A percentile compares a stretch with the other conserved stretches of the same genome.
phyloP scores from a whole-genome alignment of 1,140 invertebrate genomes.

The Battus philenor region DNA sequence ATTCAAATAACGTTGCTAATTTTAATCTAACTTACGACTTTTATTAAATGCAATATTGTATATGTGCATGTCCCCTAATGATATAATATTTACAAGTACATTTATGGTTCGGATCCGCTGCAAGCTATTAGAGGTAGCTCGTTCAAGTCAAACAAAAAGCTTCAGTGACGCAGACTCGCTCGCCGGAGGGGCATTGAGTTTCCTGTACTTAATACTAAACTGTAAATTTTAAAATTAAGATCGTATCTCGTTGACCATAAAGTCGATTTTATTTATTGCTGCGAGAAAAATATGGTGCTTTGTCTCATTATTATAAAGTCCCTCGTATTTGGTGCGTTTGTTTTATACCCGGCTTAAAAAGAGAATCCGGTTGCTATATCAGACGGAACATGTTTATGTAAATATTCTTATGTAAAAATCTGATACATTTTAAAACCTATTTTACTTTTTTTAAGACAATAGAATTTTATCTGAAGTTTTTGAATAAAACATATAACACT shows the following conservation, averaged over 20 bases:
- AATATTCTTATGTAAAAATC: too few relatives aligned
- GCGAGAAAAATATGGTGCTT: slow-evolving; percentile 47
- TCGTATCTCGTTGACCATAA: slow-evolving; percentile 45
- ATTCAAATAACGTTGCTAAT: too few relatives aligned
- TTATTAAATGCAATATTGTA: too few relatives aligned
- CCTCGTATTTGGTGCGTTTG: slow-evolving; percentile 69
- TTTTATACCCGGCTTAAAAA: slow-evolving; percentile 55
- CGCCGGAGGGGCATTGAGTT: slow-evolving; percentile 44
- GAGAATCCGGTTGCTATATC: too few relatives aligned
- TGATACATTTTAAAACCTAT: too few relatives aligned
- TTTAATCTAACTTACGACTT: too few relatives aligned
- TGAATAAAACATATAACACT: too few relatives aligned
- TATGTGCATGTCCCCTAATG: slow-evolving; percentile 35
- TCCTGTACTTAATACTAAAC: slow-evolving; percentile 40
- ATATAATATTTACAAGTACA: slow-evolving; percentile 72
- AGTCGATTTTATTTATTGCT: slow-evolving; percentile 37
- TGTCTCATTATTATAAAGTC: slow-evolving; percentile 62
- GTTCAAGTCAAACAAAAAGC: slow-evolving; percentile 70
- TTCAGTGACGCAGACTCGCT: slow-evolving; percentile 54
- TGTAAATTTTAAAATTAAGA: slow-evolving; percentile 46
- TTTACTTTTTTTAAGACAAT: too few relatives aligned
- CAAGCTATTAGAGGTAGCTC: slow-evolving; percentile 72
- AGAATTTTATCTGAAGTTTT: too few relatives aligned
- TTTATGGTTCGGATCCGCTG: slow-evolving; percentile 63
- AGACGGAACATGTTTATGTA: too few relatives aligned